These are phyloP conservation scores for Emydocephalus ijimae DNA, from an alignment of 2,113 vertebrate species.

Conservation along the genomic window DNA sequence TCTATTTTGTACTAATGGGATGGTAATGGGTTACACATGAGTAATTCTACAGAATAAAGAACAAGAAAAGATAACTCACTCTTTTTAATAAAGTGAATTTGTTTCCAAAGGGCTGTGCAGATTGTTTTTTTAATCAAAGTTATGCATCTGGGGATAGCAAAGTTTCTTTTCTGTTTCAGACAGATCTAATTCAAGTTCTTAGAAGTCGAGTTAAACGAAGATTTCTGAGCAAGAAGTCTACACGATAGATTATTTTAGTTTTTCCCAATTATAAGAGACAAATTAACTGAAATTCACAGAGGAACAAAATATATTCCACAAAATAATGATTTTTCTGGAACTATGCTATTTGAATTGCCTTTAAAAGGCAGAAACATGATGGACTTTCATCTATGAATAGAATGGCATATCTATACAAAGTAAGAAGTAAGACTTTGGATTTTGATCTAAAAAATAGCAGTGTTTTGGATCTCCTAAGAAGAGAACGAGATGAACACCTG, in stretches of 20 bases:
- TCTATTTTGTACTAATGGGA: constrained; percentile 58
- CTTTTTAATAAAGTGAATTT: constrained; percentile 58
- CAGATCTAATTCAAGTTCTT: constrained; percentile 52
- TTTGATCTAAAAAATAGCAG: background rate
- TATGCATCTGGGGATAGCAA: constrained; percentile 36
- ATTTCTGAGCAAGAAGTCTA: constrained; percentile 32
- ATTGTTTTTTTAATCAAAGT: constrained; percentile 51
- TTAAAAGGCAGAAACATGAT: background rate
- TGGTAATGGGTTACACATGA: constrained; percentile 65
- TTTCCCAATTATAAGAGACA: constrained; percentile 24
- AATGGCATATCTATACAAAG: background rate
- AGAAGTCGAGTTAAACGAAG: constrained; percentile 48
- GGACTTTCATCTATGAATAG: too few relatives aligned
- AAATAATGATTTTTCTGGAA: background rate
- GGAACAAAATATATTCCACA: background rate
- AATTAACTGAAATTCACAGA: constrained; percentile 9
- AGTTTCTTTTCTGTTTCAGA: constrained; percentile 52
- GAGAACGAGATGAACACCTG: too few relatives aligned
- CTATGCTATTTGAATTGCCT: background rate
- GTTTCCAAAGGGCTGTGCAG: constrained; percentile 38
- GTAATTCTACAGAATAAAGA: constrained; percentile 59
- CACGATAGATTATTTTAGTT: constrained; percentile 19
- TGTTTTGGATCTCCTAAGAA: background rate
- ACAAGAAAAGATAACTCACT: constrained; percentile 62
- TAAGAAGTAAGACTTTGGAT: background rate